Base-by-base conservation (phyloP, 2,113 vertebrate genomes). In the Actenoides hombroni region DNA sequence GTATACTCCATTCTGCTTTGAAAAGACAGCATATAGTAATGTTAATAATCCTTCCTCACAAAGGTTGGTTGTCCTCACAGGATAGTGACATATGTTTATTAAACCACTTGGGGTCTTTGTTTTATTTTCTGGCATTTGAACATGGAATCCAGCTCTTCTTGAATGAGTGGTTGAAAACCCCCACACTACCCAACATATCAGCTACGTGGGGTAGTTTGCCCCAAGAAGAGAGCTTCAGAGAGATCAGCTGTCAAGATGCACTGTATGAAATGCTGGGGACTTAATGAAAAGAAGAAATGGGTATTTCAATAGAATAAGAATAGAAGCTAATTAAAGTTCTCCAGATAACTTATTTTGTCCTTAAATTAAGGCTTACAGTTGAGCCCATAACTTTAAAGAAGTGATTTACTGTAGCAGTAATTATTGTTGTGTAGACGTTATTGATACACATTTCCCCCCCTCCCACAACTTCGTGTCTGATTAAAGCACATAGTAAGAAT, bases 141-240 rank as follows among this genome's bases (percentile, higher is more conserved):
- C 28, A 14, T 46, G 23, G 24, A 57, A 73, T 57, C 40, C n/a
- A 70, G 70, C 57, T 53, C 19, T 68, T 65, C 28, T 31, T 67
- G 31, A 87, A 46, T 48, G 26, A 71, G 25, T 60, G 33, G 7
- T 73, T 37, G 17, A 83, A 51, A 68, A 85, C 82, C 40, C 9
- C 5, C 1, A 7, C 9, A 24, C 25, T 8, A 56, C 33, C 9
- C 39, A 83, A 12, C 3, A 10, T 21, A 35, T 0, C 13, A 53
- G 5, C 57, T 42, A 7, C 15, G 5, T 86, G 19, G 19, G 17
- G 11, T 28, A 31, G 16, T 33, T 87, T 84, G 5, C n/a, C 23
- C 5, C 70, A 16, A 35, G 21, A 54, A 35, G 10, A 68, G 7
- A 33, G 5, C 49, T 85, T 53, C 25, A 6, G 11, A 37, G 49